Base-by-base conservation (phyloP, 2,113 vertebrate species). In the Heterocephalus glaber region DNA sequence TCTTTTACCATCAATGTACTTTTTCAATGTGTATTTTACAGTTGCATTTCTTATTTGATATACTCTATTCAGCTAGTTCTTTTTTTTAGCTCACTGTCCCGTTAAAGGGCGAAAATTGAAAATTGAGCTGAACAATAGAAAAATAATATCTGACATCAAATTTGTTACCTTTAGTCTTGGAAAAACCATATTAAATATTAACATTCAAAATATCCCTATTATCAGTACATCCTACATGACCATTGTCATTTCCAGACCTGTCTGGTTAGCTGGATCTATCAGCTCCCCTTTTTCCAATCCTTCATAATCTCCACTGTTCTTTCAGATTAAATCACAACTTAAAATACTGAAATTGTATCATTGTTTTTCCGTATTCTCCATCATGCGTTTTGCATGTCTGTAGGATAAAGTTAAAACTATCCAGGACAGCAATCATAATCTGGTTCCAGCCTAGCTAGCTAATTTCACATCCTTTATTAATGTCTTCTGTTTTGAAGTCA, bases 281-380 rank as follows among this genome's bases (percentile, higher is more conserved):
- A 61, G 60, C 28, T 93, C 41, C 56, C 3, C 56, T 47, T 70
- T 68, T 3, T 68, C 38, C 19, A 84, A 26, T 80, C 44, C 30
- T 82, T 96, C 44, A 83, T 81, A 58, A 86, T 33, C 86, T 56
- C 30, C 0, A 26, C 49, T 66, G 35, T 66, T 76, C 38, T 70
- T 90, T 61, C 65, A 38, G 47, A 54, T 91, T 22, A 89, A 88
- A 74, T 81, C 30, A 68, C 19, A 56, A 87, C 38, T 54, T 96
- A 96, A 93, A 88, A 68, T 81, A 41, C n/a, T 72, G 30, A 79
- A 72, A 70, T 86, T 26, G 85, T 9, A 52, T 87, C 3, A 63
- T 28, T 70, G 5, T 41, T 60, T 88, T 41, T 22, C 17, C 8
- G 24, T 5, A 60, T 84, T 81, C 13, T 12, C 30, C 13, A 65